Percentiles rank a stretch among this genome's conserved stretches.
These are phyloP conservation scores for Chrysolina haemoptera DNA, from an alignment of 2,888 invertebrate genomes.

Conservation along the genomic window DNA sequence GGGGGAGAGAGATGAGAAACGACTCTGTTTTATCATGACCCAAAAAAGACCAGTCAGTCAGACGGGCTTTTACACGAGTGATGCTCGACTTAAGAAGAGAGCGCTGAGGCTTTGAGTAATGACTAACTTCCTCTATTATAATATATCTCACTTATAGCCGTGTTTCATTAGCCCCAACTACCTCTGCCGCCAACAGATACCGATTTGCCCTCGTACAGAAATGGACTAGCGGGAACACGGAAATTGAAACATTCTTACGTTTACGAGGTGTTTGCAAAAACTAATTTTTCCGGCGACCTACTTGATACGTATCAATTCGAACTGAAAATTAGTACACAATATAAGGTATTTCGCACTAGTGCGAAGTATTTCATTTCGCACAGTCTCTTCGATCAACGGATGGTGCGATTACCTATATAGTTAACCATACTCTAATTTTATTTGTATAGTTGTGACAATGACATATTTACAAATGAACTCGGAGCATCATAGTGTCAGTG, in stretches of 20 bases:
- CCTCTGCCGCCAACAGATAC: conserved; percentile 61
- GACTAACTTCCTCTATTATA: conserved; percentile 67
- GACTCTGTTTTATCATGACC: conserved; percentile 37
- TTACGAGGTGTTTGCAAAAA: background rate
- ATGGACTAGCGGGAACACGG: conserved; percentile 31
- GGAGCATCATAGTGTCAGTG: no score
- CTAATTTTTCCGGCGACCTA: no score
- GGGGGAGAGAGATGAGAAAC: conserved; percentile 34
- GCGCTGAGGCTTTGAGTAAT: conserved; percentile 62
- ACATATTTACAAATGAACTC: no score
- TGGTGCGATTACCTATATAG: no score
- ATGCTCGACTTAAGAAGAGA: conserved; percentile 61
- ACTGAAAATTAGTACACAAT: no score
- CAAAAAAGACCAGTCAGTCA: conserved; percentile 44
- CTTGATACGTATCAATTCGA: no score
- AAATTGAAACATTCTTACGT: conserved; percentile 3
- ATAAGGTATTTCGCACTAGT: no score
- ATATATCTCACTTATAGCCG: conserved; percentile 68
- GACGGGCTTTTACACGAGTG: conserved; percentile 54
- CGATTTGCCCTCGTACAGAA: conserved; percentile 44
- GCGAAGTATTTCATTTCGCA: no score
- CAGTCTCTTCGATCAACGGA: no score
- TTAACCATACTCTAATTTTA: no score
- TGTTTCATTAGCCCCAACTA: conserved; percentile 64
- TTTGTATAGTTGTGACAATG: no score